Evolutionary conservation across 1,140 invertebrate genomes (phyloP).

Genomic region (Cecropterus lyciades): DNA sequence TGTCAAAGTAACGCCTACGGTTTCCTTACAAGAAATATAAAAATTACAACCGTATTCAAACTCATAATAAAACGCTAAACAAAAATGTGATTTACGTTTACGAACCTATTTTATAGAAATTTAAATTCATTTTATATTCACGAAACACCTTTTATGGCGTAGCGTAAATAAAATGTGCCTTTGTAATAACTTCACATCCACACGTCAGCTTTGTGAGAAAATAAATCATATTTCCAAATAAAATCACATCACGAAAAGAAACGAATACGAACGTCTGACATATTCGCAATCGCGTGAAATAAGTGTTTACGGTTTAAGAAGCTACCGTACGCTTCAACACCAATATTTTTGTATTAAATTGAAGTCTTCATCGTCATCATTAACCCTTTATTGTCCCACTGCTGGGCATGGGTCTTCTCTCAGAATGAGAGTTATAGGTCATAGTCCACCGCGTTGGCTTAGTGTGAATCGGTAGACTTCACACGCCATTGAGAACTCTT

Average conservation of each 20-base stretch:
- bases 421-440: too few relatives aligned
- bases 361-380: too few relatives aligned
- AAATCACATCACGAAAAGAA: conserved; percentile 36
- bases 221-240: conserved; percentile 37
- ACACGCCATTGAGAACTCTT: too few relatives aligned
- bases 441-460: too few relatives aligned
- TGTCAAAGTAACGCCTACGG: neutral
- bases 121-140: conserved; percentile 32
- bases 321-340: too few relatives aligned
- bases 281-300: conserved; percentile 5
- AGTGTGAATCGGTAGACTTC: too few relatives aligned
- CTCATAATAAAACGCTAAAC: conserved; percentile 12
- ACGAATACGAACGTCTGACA: conserved; percentile 5
- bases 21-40: neutral
- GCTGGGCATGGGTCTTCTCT: too few relatives aligned
- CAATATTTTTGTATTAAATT: too few relatives aligned
- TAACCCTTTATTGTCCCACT: too few relatives aligned
- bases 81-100: conserved; percentile 21
- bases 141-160: conserved; percentile 23
- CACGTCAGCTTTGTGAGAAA: conserved; percentile 28
- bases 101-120: conserved; percentile 24
- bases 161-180: conserved; percentile 18
- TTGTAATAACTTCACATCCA: conserved; percentile 29
- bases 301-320: neutral
- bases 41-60: conserved; percentile 7